Evolutionary conservation across 53 echinoderm and acorn worm genomes (phyloP).

Genomic region (Luidia sarsii): DNA sequence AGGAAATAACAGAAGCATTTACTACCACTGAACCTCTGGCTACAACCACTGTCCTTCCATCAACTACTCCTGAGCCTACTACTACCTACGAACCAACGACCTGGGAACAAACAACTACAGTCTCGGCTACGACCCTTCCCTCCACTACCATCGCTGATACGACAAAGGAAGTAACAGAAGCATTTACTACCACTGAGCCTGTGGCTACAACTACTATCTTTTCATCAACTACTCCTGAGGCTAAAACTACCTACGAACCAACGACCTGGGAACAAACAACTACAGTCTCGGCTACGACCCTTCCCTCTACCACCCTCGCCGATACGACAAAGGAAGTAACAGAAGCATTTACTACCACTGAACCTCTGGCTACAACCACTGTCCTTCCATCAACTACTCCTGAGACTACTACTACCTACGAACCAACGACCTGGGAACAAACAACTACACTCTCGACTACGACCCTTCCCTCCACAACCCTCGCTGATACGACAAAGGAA

Average conservation of each 20-base stretch:
- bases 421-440: neutral
- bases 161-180: no score
- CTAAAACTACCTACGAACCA: neutral
- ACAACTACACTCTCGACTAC: neutral
- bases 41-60: neutral
- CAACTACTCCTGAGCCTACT: neutral
- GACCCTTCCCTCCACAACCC: neutral
- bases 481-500: no score
- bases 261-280: neutral
- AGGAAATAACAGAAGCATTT: neutral
- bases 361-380: no score
- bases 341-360: no score
- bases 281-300: neutral
- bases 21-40: neutral
- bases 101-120: neutral
- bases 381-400: no score
- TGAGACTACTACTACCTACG: neutral
- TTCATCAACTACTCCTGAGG: neutral
- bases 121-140: neutral
- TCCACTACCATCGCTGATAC: neutral
- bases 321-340: no score
- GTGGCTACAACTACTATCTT: neutral
- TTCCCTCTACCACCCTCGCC: neutral
- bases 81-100: neutral
- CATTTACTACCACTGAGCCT: neutral